Conservation (phyloP, 2,888 invertebrate genomes). For the Pseudococcus viburni region DNA sequence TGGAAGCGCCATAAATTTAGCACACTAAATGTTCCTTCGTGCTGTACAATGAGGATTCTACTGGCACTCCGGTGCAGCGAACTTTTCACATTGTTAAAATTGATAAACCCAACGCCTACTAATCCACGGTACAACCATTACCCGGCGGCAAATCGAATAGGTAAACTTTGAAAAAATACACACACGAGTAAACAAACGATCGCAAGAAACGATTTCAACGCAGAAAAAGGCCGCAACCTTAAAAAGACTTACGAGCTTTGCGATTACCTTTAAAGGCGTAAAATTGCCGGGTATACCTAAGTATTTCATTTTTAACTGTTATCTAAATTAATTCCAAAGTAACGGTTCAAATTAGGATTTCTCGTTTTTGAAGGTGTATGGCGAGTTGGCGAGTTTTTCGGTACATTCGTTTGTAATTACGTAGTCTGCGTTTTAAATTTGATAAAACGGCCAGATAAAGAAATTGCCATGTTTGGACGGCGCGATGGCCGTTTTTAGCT, state of each 20-base stretch:
- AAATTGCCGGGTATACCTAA: constrained; percentile 49
- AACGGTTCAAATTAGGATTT: constrained; percentile 57
- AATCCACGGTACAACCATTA: not conserved
- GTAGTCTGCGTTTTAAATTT: constrained; percentile 57
- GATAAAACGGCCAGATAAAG: constrained; percentile 42
- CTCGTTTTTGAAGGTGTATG: constrained; percentile 10
- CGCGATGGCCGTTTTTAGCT: constrained; percentile 42
- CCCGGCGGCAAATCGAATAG: not conserved
- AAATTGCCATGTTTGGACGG: constrained; percentile 13
- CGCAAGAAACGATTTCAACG: constrained; percentile 27
- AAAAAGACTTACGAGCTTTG: constrained; percentile 56
- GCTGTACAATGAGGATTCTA: not conserved
- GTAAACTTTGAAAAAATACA: not conserved
- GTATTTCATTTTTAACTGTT: constrained; percentile 57
- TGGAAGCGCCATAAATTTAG: not conserved
- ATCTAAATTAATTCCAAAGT: constrained; percentile 56
- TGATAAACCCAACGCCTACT: constrained; percentile 15
- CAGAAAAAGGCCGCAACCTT: constrained; percentile 55
- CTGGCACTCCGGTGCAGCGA: not conserved
- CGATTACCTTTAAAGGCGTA: constrained; percentile 51
- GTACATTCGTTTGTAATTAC: constrained; percentile 54
- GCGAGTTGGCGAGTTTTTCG: constrained; percentile 58
- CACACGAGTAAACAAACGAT: not conserved
- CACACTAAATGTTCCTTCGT: not conserved
- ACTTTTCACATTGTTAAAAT: constrained; percentile 16